phyloP scores from a whole-genome alignment of 2,888 invertebrate species.

The Macaria liturata region DNA sequence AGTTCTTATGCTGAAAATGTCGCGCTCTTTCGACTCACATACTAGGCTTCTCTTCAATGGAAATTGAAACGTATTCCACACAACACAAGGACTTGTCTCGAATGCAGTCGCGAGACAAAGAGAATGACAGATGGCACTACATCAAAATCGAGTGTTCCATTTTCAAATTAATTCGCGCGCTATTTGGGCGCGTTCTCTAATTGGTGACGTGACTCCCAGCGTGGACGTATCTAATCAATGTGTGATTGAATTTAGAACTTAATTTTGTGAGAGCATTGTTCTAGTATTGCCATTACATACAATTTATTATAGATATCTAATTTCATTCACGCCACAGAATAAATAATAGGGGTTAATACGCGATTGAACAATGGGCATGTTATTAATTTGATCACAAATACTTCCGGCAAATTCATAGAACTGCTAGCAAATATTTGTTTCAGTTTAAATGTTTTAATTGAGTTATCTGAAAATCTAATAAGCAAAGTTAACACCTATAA shows the following conservation, averaged over 20 bases:
- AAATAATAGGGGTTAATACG: no score
- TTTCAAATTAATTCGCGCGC: constrained; percentile 74
- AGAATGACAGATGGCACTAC: constrained; percentile 74
- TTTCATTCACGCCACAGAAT: no score
- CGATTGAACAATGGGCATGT: no score
- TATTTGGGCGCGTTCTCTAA: constrained; percentile 64
- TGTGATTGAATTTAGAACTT: constrained; percentile 72
- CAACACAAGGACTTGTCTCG: constrained; percentile 33
- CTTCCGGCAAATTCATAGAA: no score
- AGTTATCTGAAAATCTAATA: no score
- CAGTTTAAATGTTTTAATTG: no score
- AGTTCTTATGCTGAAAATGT: constrained; percentile 35
- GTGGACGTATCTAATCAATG: constrained; percentile 62
- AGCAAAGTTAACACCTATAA: no score
- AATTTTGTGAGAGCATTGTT: constrained; percentile 66
- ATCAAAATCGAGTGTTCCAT: constrained; percentile 81
- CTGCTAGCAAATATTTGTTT: no score
- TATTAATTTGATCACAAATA: no score
- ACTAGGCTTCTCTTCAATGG: constrained; percentile 1
- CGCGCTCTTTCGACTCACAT: constrained; percentile 48
- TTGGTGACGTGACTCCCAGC: constrained; percentile 76
- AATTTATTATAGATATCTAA: constrained; percentile 1
- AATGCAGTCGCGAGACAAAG: constrained; percentile 30
- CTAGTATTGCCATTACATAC: constrained; percentile 34
- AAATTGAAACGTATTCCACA: constrained; percentile 7